Evolutionary conservation across 2,797 vertebrate genomes (phyloP), one percentile per base, ranked within the genome.

Genomic region (Spea hammondii): DNA sequence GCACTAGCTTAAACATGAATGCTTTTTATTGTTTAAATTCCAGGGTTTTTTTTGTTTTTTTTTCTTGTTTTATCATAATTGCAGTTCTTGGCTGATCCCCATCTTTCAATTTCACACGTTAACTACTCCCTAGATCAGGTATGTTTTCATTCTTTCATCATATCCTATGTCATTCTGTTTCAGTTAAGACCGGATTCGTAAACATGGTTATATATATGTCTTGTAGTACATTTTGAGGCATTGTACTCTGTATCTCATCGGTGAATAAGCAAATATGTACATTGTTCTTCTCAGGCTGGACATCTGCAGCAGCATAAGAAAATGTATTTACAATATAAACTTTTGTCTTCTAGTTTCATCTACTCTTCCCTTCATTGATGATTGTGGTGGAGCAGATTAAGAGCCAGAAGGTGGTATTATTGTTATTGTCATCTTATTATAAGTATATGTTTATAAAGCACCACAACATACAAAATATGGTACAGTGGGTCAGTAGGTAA

Each of bases 101-200:
- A 99, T 88, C 94, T 99, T 84, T 96, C 97, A 9, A 95, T 98
- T 88, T 97, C 97, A 0, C 96, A 99, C 65, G 93, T 99, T 78
- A 99, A 96, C 88, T 98, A 98, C 83, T 96, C 94, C 85, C 92
- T 99, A 54, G 97, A 99, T 84, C 95, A 98, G 96, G 98, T 99
- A 90, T 60, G 72, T 70, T 8, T 13, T 68, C n/a, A 10, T 60
- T 51, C 51, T 53, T 2, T 32, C 32, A 32, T 32, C 32, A 32
- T 32, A 32, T 32, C 32, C 32, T 1, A 32, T 32, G 32, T 32
- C 32, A 32, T 32, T 3, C 32, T 32, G 32, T 32, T 32, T 32
- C 32, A 32, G 32, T 32, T 32, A 32, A 32, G 32, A 32, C 32
- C 32, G 3, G 32, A 32, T 32, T 32, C 32, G 2, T 32, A 32